phyloP scores from a whole-genome alignment of 2,113 vertebrate genomes.

The Actenoides hombroni region DNA sequence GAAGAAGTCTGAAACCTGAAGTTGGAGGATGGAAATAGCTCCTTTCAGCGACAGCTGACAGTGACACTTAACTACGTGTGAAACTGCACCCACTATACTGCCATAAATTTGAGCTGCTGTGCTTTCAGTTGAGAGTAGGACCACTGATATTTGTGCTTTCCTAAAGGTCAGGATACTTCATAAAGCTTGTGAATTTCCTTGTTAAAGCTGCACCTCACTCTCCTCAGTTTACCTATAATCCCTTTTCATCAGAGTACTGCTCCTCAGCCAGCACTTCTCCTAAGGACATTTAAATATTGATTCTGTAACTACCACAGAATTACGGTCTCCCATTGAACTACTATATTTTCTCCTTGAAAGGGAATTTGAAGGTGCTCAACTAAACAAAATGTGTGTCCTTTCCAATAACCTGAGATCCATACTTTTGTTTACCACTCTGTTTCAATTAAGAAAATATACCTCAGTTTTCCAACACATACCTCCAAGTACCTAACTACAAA shows the following conservation, averaged over 20 bases:
- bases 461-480: accelerated
- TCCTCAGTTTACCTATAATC: neutral
- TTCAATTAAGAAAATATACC: neutral
- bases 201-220: neutral
- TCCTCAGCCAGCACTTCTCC: neutral
- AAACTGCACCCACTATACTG: neutral
- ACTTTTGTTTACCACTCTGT: neutral
- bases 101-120: accelerated
- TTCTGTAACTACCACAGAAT: neutral
- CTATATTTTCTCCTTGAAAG: neutral
- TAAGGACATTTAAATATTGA: neutral
- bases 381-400: neutral
- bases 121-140: accelerated
- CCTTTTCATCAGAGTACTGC: neutral
- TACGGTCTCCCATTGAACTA: neutral
- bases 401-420: neutral
- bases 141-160: neutral
- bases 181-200: neutral
- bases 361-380: neutral
- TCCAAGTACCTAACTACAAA: neutral
- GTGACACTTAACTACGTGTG: neutral
- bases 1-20: neutral
- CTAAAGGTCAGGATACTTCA: neutral
- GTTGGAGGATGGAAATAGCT: neutral
- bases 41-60: accelerated